These are phyloP conservation scores for Gnathonemus echidnorhynchus DNA, from an alignment of 2,113 vertebrate species.

Conservation along the genomic window DNA sequence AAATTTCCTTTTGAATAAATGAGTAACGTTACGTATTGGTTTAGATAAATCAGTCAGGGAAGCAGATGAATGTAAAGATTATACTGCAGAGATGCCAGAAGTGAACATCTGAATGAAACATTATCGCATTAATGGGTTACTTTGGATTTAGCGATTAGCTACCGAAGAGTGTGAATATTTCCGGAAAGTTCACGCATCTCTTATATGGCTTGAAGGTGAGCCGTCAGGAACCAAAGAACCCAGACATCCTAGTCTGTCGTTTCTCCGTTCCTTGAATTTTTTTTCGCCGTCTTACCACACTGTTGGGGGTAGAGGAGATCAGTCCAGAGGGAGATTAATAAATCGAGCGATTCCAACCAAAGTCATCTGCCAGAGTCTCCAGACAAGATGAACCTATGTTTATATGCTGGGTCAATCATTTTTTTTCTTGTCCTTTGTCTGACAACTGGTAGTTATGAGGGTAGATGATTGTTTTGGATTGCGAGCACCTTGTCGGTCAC, in stretches of 20 bases:
- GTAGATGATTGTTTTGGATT: neutral
- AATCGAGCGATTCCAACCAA: neutral
- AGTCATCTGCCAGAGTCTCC: neutral
- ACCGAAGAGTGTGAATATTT: neutral
- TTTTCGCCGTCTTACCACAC: neutral
- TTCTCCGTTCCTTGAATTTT: neutral
- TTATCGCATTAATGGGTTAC: conserved; percentile 5
- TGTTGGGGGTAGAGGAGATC: neutral
- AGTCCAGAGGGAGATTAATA: neutral
- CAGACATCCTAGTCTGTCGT: neutral
- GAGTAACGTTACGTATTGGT: neutral
- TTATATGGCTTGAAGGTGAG: neutral
- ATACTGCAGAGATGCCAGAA: neutral
- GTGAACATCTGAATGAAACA: neutral
- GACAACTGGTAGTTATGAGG: neutral
- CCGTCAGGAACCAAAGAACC: neutral
- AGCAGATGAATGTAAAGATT: conserved; percentile 4
- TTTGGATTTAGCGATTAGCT: neutral
- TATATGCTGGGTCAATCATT: neutral
- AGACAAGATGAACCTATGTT: neutral
- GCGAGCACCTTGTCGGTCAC: neutral
- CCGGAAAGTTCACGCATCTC: neutral
- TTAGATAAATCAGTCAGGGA: neutral
- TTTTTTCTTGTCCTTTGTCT: neutral
- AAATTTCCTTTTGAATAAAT: neutral